Percentiles rank a stretch among this genome's conserved stretches.
These are phyloP conservation scores for Coryphaenoides rupestris DNA, from an alignment of 2,113 vertebrate species.

Conservation along the genomic window DNA sequence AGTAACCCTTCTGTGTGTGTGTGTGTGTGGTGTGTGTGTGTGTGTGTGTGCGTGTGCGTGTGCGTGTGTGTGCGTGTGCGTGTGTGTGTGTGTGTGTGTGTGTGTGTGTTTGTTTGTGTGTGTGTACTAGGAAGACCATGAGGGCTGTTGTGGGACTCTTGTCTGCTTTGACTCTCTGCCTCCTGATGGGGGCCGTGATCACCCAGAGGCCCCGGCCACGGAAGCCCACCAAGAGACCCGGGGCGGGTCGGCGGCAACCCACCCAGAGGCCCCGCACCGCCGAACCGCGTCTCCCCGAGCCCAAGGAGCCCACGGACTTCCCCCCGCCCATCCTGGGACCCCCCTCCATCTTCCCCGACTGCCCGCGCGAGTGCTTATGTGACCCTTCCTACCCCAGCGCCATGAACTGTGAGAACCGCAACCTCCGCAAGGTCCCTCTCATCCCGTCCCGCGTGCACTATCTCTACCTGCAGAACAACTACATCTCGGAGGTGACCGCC, in stretches of 20 bases:
- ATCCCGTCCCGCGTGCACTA: constrained; percentile 88
- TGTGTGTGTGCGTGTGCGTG: too few species aligned
- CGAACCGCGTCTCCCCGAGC: constrained; percentile 62
- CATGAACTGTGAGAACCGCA: constrained; percentile 95
- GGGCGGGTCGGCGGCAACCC: neutral
- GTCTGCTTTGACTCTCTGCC: constrained; percentile 76
- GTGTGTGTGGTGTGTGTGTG: too few species aligned
- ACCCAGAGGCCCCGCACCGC: neutral
- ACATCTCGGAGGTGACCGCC: constrained; percentile 85
- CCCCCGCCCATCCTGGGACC: constrained; percentile 87
- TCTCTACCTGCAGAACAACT: constrained; percentile 96
- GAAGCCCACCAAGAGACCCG: constrained; percentile 61
- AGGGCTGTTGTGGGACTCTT: constrained; percentile 75
- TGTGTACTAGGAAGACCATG: constrained; percentile 73
- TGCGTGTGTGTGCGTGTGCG: too few species aligned
- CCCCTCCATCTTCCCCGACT: constrained; percentile 81
- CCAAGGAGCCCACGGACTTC: constrained; percentile 86
- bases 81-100: too few species aligned
- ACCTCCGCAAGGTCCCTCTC: constrained; percentile 84
- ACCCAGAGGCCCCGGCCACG: constrained; percentile 54
- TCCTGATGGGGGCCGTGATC: constrained; percentile 73
- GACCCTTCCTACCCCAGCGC: constrained; percentile 83
- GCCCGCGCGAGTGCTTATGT: constrained; percentile 89
- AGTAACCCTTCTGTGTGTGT: too few species aligned
- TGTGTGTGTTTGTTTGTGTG: too few species aligned